phyloP scores from a whole-genome alignment of 2,113 vertebrate genomes.

The Strix aluco region DNA sequence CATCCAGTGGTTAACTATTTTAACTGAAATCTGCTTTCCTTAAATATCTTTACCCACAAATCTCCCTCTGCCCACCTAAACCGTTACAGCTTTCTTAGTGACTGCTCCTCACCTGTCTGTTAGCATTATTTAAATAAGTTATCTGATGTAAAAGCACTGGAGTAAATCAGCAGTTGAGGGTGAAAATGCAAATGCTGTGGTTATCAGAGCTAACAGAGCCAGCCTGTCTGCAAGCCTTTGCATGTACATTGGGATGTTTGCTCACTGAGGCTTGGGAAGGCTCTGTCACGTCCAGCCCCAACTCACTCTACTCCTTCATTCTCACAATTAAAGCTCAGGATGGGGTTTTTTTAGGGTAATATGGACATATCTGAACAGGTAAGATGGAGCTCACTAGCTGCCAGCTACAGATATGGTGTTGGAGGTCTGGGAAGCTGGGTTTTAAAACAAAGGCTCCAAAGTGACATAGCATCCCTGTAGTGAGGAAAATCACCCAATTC shows the following conservation, averaged over 20 bases:
- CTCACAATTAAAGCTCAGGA: not conserved
- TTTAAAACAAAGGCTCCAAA: not conserved
- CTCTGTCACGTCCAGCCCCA: not conserved
- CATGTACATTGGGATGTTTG: not conserved
- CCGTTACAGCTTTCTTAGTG: not conserved
- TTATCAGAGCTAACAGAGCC: conserved; percentile 40
- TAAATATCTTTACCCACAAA: not conserved
- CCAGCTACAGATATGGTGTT: not conserved
- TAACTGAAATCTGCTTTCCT: not conserved
- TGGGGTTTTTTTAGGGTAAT: not conserved
- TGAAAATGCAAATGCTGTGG: conserved; percentile 15
- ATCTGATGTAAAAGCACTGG: conserved; percentile 14
- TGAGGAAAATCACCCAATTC: not conserved
- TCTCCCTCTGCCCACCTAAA: not conserved
- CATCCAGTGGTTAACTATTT: not conserved
- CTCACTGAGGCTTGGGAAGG: not conserved
- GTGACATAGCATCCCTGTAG: not conserved
- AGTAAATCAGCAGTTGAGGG: not conserved
- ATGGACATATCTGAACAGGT: not conserved
- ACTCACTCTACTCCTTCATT: not conserved
- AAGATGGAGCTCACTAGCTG: not conserved
- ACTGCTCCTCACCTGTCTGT: not conserved
- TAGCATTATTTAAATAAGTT: not conserved
- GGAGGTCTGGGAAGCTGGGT: fast-evolving
- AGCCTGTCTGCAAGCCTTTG: not conserved